phyloP scores from a whole-genome alignment of 2,797 vertebrate genomes.

The Rhinophrynus dorsalis region DNA sequence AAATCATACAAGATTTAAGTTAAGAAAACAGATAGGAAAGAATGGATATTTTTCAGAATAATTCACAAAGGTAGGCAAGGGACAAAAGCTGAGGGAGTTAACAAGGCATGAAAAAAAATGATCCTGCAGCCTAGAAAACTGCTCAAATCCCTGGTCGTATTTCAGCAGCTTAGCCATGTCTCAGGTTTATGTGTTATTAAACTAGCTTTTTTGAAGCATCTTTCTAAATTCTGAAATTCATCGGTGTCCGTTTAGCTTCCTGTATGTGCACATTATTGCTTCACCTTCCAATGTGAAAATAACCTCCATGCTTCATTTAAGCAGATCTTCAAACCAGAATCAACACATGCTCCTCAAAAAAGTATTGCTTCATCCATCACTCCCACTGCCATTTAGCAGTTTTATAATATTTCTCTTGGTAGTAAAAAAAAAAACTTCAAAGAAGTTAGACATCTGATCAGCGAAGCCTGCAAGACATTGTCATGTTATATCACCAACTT shows the following conservation, averaged over 20 bases:
- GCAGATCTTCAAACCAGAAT: constrained; percentile 15
- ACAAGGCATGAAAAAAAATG: constrained; percentile 24
- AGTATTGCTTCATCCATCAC: constrained; percentile 33
- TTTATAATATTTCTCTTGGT: neutral
- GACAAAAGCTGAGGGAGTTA: constrained; percentile 8
- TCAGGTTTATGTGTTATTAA: constrained; percentile 31
- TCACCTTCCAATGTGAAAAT: constrained; percentile 54
- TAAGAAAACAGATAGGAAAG: neutral
- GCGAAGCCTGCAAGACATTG: too few relatives aligned
- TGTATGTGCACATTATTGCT: constrained; percentile 46
- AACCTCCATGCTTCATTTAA: constrained; percentile 45
- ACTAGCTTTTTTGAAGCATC: constrained; percentile 17
- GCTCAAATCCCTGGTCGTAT: constrained; percentile 13
- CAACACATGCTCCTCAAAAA: constrained; percentile 31
- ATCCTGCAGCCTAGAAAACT: constrained; percentile 7
- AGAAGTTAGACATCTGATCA: too few relatives aligned
- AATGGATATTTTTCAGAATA: neutral
- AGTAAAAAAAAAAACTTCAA: neutral
- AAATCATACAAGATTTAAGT: too few relatives aligned
- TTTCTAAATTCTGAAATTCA: constrained; percentile 45
- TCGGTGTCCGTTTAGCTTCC: constrained; percentile 42
- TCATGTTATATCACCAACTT: too few relatives aligned
- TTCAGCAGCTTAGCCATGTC: constrained; percentile 19
- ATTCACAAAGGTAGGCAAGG: neutral
- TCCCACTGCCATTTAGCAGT: constrained; percentile 1